These are phyloP conservation scores for Nannospalax galili DNA, from an alignment of 2,113 vertebrate species.

Conservation along the genomic window DNA sequence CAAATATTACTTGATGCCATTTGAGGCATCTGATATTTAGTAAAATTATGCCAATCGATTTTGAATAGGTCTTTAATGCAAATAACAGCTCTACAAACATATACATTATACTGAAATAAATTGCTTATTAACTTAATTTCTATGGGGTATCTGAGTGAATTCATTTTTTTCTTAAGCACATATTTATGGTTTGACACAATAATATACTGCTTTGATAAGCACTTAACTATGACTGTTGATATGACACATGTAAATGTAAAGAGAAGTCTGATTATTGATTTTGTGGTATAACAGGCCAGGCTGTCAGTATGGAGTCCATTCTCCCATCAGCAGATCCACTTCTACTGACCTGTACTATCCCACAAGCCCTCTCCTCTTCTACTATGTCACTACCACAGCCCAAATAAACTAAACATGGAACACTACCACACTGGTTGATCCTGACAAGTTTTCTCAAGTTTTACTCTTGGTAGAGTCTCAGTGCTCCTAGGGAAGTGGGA, in stretches of 20 bases:
- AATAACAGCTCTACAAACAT: not conserved
- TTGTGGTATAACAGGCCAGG: not conserved
- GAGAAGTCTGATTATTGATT: not conserved
- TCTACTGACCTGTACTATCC: not conserved
- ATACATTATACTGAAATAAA: constrained; percentile 7
- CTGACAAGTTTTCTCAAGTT: not conserved
- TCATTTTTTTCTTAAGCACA: not conserved
- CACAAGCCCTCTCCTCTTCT: not conserved
- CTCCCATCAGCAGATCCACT: not conserved
- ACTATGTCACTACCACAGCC: not conserved
- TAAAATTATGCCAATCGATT: not conserved
- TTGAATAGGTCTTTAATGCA: not conserved
- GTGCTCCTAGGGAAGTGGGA: not conserved
- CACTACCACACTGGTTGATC: not conserved
- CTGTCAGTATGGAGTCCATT: not conserved
- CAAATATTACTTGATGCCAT: not conserved
- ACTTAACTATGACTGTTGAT: not conserved
- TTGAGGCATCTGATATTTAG: not conserved
- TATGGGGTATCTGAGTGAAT: not conserved
- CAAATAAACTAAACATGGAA: not conserved
- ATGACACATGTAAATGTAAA: not conserved
- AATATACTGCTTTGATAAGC: not conserved
- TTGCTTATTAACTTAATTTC: not conserved
- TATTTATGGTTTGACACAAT: not conserved
- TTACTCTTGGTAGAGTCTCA: not conserved